These are phyloP conservation scores for Pecten maximus DNA, from an alignment of 2,888 invertebrate genomes.

Conservation along the genomic window DNA sequence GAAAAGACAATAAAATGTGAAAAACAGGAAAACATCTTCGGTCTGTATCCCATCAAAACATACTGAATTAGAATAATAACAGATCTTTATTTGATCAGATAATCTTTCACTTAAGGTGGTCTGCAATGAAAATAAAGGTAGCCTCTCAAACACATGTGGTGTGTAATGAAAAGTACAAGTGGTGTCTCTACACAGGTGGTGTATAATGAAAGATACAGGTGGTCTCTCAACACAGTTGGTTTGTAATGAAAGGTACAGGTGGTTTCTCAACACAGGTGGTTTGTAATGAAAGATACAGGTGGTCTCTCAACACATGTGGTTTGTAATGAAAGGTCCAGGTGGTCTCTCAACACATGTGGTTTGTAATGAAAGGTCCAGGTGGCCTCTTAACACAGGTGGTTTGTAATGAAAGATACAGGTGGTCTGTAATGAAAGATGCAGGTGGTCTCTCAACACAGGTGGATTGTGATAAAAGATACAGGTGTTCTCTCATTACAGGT, in stretches of 20 bases:
- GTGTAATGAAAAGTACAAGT: neutral
- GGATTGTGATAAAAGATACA: neutral
- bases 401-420: neutral
- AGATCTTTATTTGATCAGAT: too few relatives aligned
- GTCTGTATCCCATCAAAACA: too few relatives aligned
- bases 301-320: neutral
- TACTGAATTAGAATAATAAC: too few relatives aligned
- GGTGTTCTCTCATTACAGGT: neutral
- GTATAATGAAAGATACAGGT: neutral
- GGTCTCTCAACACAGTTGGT: neutral
- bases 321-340: neutral
- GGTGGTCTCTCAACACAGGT: neutral
- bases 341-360: neutral
- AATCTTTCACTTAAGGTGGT: neutral
- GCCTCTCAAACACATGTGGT: neutral
- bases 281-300: neutral
- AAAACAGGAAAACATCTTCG: too few relatives aligned
- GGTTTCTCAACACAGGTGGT: neutral
- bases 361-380: neutral
- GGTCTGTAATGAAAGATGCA: neutral
- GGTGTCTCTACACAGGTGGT: neutral
- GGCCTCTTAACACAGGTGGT: neutral
- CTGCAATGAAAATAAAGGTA: neutral
- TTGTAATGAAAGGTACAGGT: neutral
- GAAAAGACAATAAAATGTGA: too few relatives aligned